These are phyloP conservation scores for Trachemys scripta DNA, from an alignment of 2,113 vertebrate genomes.

Conservation along the genomic window DNA sequence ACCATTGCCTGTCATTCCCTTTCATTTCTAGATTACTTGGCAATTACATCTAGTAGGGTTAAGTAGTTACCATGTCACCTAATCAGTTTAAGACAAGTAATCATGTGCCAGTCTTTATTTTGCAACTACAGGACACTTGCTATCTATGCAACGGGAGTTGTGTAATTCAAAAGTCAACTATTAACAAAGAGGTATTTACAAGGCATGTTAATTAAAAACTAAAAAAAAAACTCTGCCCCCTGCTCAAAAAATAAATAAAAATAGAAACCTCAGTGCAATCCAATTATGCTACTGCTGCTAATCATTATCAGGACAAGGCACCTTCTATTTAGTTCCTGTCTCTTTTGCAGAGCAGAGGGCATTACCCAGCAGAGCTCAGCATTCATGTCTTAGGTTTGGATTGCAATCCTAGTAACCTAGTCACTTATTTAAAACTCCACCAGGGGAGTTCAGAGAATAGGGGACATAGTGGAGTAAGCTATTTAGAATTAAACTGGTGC, in stretches of 20 bases:
- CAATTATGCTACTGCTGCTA: neutral
- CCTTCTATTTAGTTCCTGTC: neutral
- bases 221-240: neutral
- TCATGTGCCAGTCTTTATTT: neutral
- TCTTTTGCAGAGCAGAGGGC: neutral
- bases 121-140: neutral
- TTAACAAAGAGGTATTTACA: neutral
- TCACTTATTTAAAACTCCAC: accelerated
- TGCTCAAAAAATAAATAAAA: neutral
- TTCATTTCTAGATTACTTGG: neutral
- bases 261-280: accelerated
- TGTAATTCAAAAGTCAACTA: neutral
- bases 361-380: accelerated
- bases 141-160: accelerated
- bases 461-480: accelerated
- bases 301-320: neutral
- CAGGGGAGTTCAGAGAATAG: accelerated
- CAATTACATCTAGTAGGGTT: neutral
- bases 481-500: neutral
- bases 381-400: neutral
- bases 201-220: neutral
- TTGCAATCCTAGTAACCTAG: neutral
- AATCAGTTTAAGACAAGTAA: slow-evolving; percentile 8
- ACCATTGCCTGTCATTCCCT: neutral
- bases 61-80: neutral